Conservation (phyloP, 2,113 vertebrate genomes). For the Dipodomys stephensi region DNA sequence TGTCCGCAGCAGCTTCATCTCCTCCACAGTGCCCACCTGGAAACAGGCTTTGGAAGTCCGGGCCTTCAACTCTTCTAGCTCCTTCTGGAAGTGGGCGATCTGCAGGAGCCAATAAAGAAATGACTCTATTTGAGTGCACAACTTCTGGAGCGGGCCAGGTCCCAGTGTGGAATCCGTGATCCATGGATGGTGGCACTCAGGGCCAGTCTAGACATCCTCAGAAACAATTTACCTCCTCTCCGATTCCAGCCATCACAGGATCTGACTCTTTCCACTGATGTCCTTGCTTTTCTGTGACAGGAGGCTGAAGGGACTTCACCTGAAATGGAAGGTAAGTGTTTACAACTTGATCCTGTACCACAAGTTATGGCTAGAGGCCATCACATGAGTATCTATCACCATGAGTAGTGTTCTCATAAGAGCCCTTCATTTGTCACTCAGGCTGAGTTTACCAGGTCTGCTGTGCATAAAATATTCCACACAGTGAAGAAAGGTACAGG, state of each 20-base stretch:
- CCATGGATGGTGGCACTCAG: background rate
- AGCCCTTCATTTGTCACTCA: accelerated
- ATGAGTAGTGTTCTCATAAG: too few species aligned
- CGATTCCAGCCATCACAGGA: slow-evolving; percentile 94
- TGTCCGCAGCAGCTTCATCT: slow-evolving; percentile 92
- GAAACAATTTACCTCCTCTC: slow-evolving; percentile 92
- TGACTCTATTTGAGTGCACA: background rate
- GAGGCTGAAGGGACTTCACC: slow-evolving; percentile 79
- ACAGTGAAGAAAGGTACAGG: background rate
- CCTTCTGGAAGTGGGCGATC: slow-evolving; percentile 97
- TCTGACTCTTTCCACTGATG: slow-evolving; percentile 93
- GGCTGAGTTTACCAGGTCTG: accelerated
- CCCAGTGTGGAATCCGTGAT: too few species aligned
- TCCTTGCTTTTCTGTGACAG: slow-evolving; percentile 88
- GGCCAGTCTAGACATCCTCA: background rate
- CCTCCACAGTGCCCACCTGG: slow-evolving; percentile 91
- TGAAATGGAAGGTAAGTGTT: slow-evolving; percentile 44
- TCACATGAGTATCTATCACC: background rate
- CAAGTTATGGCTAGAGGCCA: background rate
- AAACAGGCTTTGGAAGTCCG: slow-evolving; percentile 91
- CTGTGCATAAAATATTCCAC: background rate
- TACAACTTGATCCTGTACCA: background rate
- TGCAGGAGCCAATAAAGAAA: slow-evolving; percentile 75
- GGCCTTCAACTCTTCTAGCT: slow-evolving; percentile 94
- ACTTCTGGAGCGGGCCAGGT: background rate